Conservation (phyloP, 2,113 vertebrate species). For the Anhinga anhinga region DNA sequence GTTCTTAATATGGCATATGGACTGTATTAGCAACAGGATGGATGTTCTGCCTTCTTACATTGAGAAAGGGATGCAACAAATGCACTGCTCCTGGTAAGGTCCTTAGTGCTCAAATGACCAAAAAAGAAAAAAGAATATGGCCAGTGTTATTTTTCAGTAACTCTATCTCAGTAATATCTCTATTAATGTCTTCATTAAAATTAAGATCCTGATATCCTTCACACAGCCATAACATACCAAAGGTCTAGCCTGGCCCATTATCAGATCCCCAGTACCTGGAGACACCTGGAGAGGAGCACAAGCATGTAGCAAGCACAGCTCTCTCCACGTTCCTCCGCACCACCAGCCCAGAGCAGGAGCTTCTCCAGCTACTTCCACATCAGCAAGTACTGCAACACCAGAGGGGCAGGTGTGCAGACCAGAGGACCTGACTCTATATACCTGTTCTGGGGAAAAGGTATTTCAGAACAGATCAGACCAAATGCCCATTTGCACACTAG, state of each 20-base stretch:
- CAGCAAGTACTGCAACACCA: background rate
- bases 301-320: background rate
- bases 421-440: background rate
- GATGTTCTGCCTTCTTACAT: background rate
- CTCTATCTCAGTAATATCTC: background rate
- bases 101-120: background rate
- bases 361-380: background rate
- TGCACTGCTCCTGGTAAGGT: background rate
- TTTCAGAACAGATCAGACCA: background rate
- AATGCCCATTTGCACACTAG: background rate
- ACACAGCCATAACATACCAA: background rate
- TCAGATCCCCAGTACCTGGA: background rate
- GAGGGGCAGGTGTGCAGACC: background rate
- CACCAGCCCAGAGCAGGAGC: background rate
- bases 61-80: background rate
- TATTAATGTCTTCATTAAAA: background rate
- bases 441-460: no score
- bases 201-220: background rate
- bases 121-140: background rate
- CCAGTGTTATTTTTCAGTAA: background rate
- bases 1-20: background rate
- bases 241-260: background rate
- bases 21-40: background rate
- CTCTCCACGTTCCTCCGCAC: rapidly evolving
- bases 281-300: background rate